Evolutionary conservation across 2,888 invertebrate species (phyloP), one percentile per base, ranked within the genome.

Genomic region (Emmelina monodactyla): DNA sequence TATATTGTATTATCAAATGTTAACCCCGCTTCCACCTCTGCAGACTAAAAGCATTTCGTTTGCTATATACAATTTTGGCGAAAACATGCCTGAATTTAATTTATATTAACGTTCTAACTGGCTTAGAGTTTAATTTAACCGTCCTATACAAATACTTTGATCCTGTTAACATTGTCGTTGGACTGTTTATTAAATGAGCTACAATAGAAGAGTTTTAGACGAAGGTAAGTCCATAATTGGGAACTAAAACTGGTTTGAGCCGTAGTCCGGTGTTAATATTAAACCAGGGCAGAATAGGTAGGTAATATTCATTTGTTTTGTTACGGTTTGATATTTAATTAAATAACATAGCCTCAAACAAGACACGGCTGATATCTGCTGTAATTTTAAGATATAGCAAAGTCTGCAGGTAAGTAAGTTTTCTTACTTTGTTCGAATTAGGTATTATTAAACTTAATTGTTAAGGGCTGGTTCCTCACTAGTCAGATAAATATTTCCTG

Each of bases 91-190:
- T 40, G 50, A 58, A 58, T 62, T 56, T 51, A 58, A 62, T 61
- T 58, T 58, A 59, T 51, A 55, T 52, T 47, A 47, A 50, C 47
- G 45, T 44, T 37, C 46, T 53, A 54, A 64, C 51, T 44, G 53
- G 58, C 61, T 63, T 59, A 62, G 47, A 46, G 49, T 10, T 50
- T 53, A 59, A 66, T 61, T 58, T 54, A 56, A 55, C 46, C 58
- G 55, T 59, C 58, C 61, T 55, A 55, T 56, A 50, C 56, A 61
- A 64, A 66, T 59, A 59, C 57, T 58, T 56, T 64, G 58, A 67
- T 66, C 66, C 58, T 45, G 60, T 62, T 61, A 58, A 51, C 47
- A 43, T 41, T 41, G 51, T 38, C 44, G 35, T 37, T 39, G 39
- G 45, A 30, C 41, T 49, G 53, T 50, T 51, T 55, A 57, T 53